Conservation (phyloP, 2,797 vertebrate species). For the Sardinella longiceps region DNA sequence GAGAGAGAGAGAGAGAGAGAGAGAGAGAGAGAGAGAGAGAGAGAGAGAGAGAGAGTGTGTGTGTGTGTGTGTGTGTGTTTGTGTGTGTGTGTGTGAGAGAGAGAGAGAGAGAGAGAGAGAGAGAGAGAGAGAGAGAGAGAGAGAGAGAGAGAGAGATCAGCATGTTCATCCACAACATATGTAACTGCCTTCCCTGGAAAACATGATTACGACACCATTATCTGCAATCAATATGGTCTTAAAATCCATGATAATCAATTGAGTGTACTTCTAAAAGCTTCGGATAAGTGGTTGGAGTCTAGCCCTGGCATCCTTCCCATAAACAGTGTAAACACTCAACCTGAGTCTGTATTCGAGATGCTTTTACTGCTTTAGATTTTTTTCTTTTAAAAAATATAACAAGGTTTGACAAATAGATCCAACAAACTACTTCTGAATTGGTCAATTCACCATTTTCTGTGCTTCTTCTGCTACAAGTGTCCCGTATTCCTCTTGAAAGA, state of each 20-base stretch:
- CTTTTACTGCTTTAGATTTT: background rate
- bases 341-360: background rate
- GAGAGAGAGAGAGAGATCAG: background rate
- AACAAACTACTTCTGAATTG: background rate
- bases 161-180: background rate
- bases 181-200: background rate
- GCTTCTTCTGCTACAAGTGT: background rate
- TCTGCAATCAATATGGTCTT: background rate
- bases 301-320: background rate
- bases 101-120: background rate
- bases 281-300: slow-evolving; percentile 1
- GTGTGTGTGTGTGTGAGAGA: background rate
- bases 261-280: background rate
- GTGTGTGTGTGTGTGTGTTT: background rate
- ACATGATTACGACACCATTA: slow-evolving; percentile 7
- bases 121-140: background rate
- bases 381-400: background rate
- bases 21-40: background rate
- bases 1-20: too few species aligned
- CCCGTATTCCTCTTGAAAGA: background rate
- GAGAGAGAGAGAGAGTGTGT: background rate
- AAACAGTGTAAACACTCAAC: background rate
- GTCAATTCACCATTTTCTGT: background rate
- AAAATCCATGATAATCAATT: background rate
- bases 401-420: background rate